Conservation (phyloP, 2,113 vertebrate genomes). For the Mobula birostris region DNA sequence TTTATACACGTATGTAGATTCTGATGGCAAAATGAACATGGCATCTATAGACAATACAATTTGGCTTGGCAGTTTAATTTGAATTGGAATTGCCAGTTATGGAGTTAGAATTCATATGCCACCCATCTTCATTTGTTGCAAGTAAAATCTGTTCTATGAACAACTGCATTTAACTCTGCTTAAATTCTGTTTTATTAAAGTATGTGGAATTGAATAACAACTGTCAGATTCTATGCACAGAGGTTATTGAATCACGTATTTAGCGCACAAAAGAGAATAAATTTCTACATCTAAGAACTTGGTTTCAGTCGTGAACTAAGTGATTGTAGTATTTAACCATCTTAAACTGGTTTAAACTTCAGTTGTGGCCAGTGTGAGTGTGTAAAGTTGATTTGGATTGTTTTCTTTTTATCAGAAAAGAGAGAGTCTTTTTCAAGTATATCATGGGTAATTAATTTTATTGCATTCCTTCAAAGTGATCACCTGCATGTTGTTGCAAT, state of each 20-base stretch:
- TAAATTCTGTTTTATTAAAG: no score
- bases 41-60: background rate
- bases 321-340: background rate
- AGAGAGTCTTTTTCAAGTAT: conserved; percentile 80
- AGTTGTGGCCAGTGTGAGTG: background rate
- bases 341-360: conserved; percentile 7
- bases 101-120: no score
- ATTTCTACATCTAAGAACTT: background rate
- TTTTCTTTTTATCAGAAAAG: conserved; percentile 71
- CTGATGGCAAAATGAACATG: background rate
- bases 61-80: background rate
- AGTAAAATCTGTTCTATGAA: no score
- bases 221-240: no score
- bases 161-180: no score
- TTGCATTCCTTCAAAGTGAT: conserved; percentile 48
- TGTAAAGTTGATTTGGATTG: background rate
- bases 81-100: background rate
- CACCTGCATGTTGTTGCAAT: conserved; percentile 51
- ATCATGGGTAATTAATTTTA: conserved; percentile 77
- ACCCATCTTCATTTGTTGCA: no score
- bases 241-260: no score
- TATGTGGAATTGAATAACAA: no score
- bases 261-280: no score
- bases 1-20: background rate
- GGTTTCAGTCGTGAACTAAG: background rate